Percentiles rank a stretch among this genome's conserved stretches.
Conservation (phyloP, 1,140 invertebrate genomes). For the Piezodorus guildinii region DNA sequence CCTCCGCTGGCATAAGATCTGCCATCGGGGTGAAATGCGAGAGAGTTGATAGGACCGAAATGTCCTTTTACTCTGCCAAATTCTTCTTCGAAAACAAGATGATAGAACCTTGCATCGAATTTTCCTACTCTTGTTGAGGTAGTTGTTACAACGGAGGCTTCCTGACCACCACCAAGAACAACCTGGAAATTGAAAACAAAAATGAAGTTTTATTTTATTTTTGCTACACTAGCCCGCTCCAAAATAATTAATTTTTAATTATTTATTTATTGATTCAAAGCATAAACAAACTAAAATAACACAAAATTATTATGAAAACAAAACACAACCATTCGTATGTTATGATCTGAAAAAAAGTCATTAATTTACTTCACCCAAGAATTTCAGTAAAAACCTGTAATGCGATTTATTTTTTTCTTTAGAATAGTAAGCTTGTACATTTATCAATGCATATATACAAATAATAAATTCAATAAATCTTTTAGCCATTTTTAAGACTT, state of each 20-base stretch:
- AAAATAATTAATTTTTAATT: neutral
- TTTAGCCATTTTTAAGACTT: no score
- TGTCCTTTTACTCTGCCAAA: slow-evolving; percentile 97
- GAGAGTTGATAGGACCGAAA: slow-evolving; percentile 98
- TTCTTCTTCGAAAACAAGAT: slow-evolving; percentile 98
- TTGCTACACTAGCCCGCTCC: no score
- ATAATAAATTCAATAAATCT: no score
- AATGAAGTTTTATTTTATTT: neutral
- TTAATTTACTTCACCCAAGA: no score
- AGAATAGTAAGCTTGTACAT: no score
- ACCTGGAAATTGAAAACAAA: slow-evolving; percentile 41
- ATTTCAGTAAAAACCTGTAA: no score
- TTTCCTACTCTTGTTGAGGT: slow-evolving; percentile 91
- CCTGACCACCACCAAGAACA: slow-evolving; percentile 91
- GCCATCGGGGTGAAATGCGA: slow-evolving; percentile 97
- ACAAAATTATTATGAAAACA: no score
- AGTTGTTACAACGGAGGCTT: slow-evolving; percentile 97
- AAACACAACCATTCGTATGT: no score
- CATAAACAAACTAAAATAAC: no score
- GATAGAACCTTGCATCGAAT: slow-evolving; percentile 97
- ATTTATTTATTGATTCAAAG: neutral
- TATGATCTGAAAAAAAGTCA: no score
- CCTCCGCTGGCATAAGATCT: slow-evolving; percentile 93
- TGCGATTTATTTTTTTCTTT: no score
- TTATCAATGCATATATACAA: no score